A percentile compares a stretch with the other conserved stretches of the same genome.
Evolutionary conservation across 2,797 vertebrate genomes (phyloP).

Genomic region (Ctenopoma kingsleyae): DNA sequence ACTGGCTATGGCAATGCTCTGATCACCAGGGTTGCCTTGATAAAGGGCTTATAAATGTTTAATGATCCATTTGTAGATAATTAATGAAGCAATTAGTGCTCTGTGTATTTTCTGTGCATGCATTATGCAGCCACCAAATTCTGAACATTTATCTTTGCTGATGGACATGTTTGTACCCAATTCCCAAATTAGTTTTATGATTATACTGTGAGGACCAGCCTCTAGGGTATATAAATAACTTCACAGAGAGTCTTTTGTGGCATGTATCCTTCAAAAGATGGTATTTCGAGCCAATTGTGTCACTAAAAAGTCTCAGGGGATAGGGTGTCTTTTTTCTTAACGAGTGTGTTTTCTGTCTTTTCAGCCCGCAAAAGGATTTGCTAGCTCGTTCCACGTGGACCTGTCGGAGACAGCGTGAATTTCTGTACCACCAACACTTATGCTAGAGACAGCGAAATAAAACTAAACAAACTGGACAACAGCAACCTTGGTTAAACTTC

Average conservation of each 20-base stretch:
- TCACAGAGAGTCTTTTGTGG: conserved; percentile 65
- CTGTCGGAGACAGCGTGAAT: conserved; percentile 97
- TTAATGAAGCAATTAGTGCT: conserved; percentile 77
- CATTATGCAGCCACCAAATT: conserved; percentile 63
- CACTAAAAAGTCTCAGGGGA: conserved; percentile 63
- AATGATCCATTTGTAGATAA: conserved; percentile 78
- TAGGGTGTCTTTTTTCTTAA: conserved; percentile 71
- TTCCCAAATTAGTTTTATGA: conserved; percentile 66
- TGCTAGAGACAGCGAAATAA: conserved; percentile 66
- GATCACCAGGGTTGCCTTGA: conserved; percentile 65
- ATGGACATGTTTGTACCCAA: conserved; percentile 66
- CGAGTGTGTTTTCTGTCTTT: conserved; percentile 80
- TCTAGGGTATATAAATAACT: conserved; percentile 71
- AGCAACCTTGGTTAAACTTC: conserved; percentile 90
- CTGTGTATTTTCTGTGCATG: conserved; percentile 70
- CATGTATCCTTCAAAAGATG: conserved; percentile 66
- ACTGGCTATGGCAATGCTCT: conserved; percentile 39
- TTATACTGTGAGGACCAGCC: conserved; percentile 38
- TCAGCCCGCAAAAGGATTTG: conserved; percentile 99
- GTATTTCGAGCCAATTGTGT: conserved; percentile 61
- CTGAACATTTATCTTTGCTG: conserved; percentile 60
- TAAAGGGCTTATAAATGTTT: conserved; percentile 74
- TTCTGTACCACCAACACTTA: conserved; percentile 87
- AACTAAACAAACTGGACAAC: conserved; percentile 86
- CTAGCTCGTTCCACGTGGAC: conserved; percentile 97